Evolutionary conservation across 1,140 invertebrate species (phyloP), one percentile per base, ranked within the genome.

Genomic region (Chlorops oryzae): DNA sequence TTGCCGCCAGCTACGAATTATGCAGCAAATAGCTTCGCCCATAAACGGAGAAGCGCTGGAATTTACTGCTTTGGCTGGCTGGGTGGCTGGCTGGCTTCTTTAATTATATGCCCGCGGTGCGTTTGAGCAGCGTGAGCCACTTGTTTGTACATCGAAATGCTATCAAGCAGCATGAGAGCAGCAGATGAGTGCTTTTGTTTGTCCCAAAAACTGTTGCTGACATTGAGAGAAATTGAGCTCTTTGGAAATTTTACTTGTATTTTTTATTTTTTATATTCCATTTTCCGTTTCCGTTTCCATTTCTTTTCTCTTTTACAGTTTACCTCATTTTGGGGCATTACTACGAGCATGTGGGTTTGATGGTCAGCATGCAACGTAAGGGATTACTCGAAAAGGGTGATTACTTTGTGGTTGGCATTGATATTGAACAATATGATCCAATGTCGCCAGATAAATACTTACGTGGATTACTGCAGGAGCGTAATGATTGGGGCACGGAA

Each of bases 241-340:
- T 1, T 34, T 21, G 9, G 28, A 34, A 1, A 6, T 18, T 21
- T 7, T 25, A 7, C 18, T 15, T 13, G 24, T 13, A 25, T 3
- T 12, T 41, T 12, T 18, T 7, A 7, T 39, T 39, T 10, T 13
- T 43, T 27, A 24, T 23, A 3, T 24, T 43, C 27, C 21, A 24
- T 10, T 27, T 43, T 23, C 3, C 15, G 23, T 25, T 43, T 23
- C 13, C 34, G n/a, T 45, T 32, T 25, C 28, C 22, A 6, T 44
- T n/a, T 5, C 28, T 7, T 6, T 10, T 44, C 9, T 2, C 10
- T 42, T 42, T 80, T 32, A n/a, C 79, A 96, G 92, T 96, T 72
- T 97, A 96, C 72, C 82, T 98, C 1, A 85, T 94, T 27, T 80
- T 97, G 48, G 92, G 93, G 4, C 83, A 90, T 61, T 85, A 91